phyloP scores from a whole-genome alignment of 2,888 invertebrate species.

The Griposia aprilina region DNA sequence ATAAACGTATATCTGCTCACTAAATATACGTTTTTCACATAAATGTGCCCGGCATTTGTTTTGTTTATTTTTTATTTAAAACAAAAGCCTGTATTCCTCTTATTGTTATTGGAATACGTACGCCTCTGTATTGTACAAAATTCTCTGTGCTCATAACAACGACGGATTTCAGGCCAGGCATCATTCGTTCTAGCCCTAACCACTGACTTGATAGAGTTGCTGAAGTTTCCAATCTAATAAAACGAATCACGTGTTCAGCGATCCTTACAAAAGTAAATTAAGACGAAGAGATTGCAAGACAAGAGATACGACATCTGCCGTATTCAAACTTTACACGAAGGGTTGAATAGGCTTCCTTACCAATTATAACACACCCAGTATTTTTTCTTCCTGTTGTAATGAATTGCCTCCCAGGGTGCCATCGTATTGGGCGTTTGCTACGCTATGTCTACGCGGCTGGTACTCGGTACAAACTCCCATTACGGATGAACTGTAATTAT shows the following conservation, averaged over 20 bases:
- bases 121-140: slow-evolving; percentile 19
- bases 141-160: slow-evolving; percentile 14
- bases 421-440: not conserved
- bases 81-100: slow-evolving; percentile 34
- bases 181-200: slow-evolving; percentile 9
- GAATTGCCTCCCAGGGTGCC: not conserved
- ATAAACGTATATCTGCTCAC: slow-evolving; percentile 63
- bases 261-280: slow-evolving; percentile 55
- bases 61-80: slow-evolving; percentile 47
- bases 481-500: not conserved
- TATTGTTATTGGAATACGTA: slow-evolving; percentile 30
- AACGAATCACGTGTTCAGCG: slow-evolving; percentile 53
- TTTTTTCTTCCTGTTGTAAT: not conserved
- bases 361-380: not conserved
- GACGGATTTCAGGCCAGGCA: not conserved
- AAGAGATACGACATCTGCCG: slow-evolving; percentile 47
- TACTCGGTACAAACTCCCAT: not conserved
- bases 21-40: slow-evolving; percentile 45
- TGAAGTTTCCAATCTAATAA: slow-evolving; percentile 60
- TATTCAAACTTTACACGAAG: slow-evolving; percentile 36
- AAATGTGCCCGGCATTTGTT: slow-evolving; percentile 40
- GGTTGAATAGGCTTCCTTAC: slow-evolving; percentile 6
- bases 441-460: not conserved
- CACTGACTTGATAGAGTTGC: slow-evolving; percentile 43
- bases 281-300: slow-evolving; percentile 48